phyloP scores from a whole-genome alignment of 2,888 invertebrate genomes.

The Aethes cnicana region DNA sequence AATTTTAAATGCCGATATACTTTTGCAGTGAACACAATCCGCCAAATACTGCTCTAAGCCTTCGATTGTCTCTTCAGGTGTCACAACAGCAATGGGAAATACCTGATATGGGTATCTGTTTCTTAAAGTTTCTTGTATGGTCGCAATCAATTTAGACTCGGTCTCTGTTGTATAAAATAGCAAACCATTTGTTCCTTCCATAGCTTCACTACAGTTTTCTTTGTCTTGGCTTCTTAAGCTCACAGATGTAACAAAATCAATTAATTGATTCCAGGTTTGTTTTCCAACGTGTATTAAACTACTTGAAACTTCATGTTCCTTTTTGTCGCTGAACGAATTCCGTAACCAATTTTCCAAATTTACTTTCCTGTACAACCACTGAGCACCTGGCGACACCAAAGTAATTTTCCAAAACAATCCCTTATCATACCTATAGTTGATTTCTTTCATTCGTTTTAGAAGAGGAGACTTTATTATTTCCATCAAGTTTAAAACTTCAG shows the following conservation, averaged over 20 bases:
- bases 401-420: slow-evolving; percentile 84
- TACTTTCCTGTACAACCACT: slow-evolving; percentile 68
- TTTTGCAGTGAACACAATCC: slow-evolving; percentile 49
- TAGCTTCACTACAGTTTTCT: slow-evolving; percentile 51
- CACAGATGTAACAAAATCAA: slow-evolving; percentile 74
- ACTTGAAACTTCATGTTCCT: slow-evolving; percentile 55
- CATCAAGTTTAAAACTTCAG: slow-evolving; percentile 65
- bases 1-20: slow-evolving; percentile 64
- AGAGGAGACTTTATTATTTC: slow-evolving; percentile 71
- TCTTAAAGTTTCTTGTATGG: slow-evolving; percentile 56
- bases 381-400: slow-evolving; percentile 79
- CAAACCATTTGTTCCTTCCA: slow-evolving; percentile 70
- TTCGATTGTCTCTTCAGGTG: slow-evolving; percentile 47
- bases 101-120: slow-evolving; percentile 66
- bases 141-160: slow-evolving; percentile 47
- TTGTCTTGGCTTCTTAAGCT: slow-evolving; percentile 55
- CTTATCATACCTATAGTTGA: slow-evolving; percentile 65
- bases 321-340: slow-evolving; percentile 69
- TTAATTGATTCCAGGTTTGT: slow-evolving; percentile 73
- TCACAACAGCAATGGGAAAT: slow-evolving; percentile 67
- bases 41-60: slow-evolving; percentile 50
- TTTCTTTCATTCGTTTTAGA: slow-evolving; percentile 75
- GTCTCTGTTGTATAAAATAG: slow-evolving; percentile 63
- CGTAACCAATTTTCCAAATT: slow-evolving; percentile 73
- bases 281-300: slow-evolving; percentile 65